These are phyloP conservation scores for Ceryle rudis DNA, from an alignment of 2,797 vertebrate species.

Conservation along the genomic window DNA sequence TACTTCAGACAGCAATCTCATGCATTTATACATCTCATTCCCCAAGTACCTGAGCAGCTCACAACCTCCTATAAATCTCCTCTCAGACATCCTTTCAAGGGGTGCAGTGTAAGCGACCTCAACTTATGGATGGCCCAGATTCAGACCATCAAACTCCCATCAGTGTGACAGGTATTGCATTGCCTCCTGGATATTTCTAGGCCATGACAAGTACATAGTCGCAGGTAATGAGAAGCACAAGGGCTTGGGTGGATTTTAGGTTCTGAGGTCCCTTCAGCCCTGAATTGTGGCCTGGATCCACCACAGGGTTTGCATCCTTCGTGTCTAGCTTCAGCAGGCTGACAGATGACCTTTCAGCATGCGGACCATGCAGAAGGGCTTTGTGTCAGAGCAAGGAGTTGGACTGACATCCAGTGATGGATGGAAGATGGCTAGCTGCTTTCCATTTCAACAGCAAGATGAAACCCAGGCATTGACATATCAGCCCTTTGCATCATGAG, in stretches of 20 bases:
- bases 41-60: not conserved
- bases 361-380: not conserved
- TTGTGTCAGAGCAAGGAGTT: not conserved
- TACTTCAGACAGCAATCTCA: not conserved
- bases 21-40: slow-evolving; percentile 14
- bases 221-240: not conserved
- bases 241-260: not conserved
- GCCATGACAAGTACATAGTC: not conserved
- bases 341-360: not conserved
- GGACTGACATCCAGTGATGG: not conserved
- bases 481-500: not conserved
- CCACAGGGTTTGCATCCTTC: not conserved
- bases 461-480: not conserved
- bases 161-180: not conserved
- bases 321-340: not conserved
- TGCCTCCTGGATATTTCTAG: not conserved
- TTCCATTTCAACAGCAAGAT: not conserved
- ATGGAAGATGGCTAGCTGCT: not conserved
- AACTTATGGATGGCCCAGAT: not conserved
- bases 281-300: not conserved
- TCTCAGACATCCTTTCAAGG: not conserved
- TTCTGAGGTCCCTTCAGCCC: not conserved
- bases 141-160: not conserved
- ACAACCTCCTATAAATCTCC: not conserved
- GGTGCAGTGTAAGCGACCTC: not conserved